A percentile compares a stretch with the other conserved stretches of the same genome.
These are phyloP conservation scores for Pithys albifrons DNA, from an alignment of 2,113 vertebrate species.

Conservation along the genomic window DNA sequence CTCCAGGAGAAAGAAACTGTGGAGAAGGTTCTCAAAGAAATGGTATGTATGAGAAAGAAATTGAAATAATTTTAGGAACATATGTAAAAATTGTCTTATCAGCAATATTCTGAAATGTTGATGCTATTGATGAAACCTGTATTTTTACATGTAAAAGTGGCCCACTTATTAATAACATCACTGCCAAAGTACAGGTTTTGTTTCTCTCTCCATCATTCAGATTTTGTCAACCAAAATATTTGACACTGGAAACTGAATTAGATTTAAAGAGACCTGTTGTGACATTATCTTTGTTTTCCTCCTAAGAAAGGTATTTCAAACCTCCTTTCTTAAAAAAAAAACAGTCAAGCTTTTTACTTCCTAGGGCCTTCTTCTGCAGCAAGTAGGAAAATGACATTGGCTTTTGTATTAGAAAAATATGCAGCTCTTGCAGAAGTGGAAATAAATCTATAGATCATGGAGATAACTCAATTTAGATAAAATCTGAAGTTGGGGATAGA, in stretches of 20 bases:
- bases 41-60: constrained; percentile 78
- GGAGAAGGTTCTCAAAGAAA: constrained; percentile 81
- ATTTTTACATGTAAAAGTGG: background rate
- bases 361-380: background rate
- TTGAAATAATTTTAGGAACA: background rate
- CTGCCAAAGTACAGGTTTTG: background rate
- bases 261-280: background rate
- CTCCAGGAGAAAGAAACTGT: constrained; percentile 83
- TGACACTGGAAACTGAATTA: background rate
- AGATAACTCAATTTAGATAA: background rate
- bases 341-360: background rate
- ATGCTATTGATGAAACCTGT: background rate
- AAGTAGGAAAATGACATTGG: background rate
- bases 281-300: background rate
- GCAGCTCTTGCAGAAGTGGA: background rate
- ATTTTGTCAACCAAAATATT: background rate
- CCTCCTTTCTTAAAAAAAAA: background rate
- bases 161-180: background rate
- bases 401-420: background rate
- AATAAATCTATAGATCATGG: background rate
- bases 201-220: background rate
- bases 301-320: background rate
- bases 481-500: background rate
- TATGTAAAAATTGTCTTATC: background rate
- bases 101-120: background rate